Base-by-base conservation (phyloP, 2,888 invertebrate species). In the Stenichneumon culpator region DNA sequence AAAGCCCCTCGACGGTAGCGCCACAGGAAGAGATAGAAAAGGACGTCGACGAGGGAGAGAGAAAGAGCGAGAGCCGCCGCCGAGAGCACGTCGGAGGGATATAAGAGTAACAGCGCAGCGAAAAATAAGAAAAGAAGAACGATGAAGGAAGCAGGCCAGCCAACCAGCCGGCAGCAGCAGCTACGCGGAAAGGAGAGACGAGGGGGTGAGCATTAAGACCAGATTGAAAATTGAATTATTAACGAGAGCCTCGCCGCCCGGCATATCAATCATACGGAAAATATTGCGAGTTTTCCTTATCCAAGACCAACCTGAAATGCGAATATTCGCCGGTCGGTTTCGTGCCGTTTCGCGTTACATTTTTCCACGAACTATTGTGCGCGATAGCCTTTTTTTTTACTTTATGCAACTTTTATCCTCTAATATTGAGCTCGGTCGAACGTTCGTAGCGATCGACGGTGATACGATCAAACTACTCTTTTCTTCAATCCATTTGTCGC, bases 161-260 rank as follows among this genome's bases (percentile, higher is more conserved):
- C 22, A 57, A 22, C 57, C 44, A 44, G 44, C 44, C 44, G 14
- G 44, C 44, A 3, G 14, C 39, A 11, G 22, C 19, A 11, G 44
- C 70, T 36, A 19, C 11, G 52, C 19, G 14, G 11, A 67, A 4
- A 77, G 54, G 11, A 70, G 39, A 28, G 80, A 50, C 25, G 63
- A 39, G 54, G 70, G 79, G 36, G 86, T 69, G 81, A 83, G 88
- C 86, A 88, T 90, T 88, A 90, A 88, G 88, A 86, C 84, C 89
- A 89, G 90, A 91, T 90, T 91, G 89, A 89, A 90, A 91, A 90
- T 91, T 91, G 91, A 91, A 91, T 91, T 90, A 91, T 91, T 90
- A 90, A 90, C 86, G 89, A 89, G 89, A 82, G 85, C 86, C 85
- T 87, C 84, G 88, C 81, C 87, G 89, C 89, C 80, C 77, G 87